Base-by-base conservation (phyloP, 2,797 vertebrate species). In the Lepilemur ruficaudatus region DNA sequence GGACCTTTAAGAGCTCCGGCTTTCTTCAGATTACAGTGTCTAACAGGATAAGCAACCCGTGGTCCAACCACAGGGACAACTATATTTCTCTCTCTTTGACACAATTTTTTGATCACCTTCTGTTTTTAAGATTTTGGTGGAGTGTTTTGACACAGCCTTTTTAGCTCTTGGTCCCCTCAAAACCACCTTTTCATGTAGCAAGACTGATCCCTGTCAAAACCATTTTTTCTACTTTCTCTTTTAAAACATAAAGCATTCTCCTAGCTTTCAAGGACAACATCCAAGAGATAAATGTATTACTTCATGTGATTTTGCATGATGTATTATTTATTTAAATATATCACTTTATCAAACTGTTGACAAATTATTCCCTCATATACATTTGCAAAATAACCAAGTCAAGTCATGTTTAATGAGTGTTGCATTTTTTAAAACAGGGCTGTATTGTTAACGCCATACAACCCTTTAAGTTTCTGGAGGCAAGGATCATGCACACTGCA, bases 401-500 rank as follows among this genome's bases (percentile, higher is more conserved):
- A 96, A 95, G 46, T 61, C 76, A 82, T 5, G 28, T 14, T 61
- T 72, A 97, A 72, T 81, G 55, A 92, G 1, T 20, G 25, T 10
- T 52, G 15, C 20, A 15, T 4, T 41, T 92, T 59, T 80, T 12
- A 73, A 50, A 69, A 52, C 48, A 91, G 65, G 55, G 43, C 89
- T 73, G 38, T 57, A 2, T 55, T 86, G 28, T 72, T 94, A 88
- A 84, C 18, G 7, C 14, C 0, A 28, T 11, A 61, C n/a, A 81
- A 63, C 28, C 30, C n/a, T 55, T 57, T 43, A 52, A 87, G 18
- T 76, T 81, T 84, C 32, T 61, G n/a, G 93, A 69, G 32, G 18
- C 46, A 57, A 13, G 2, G 17, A 25, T 73, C 32, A 23, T 4
- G 55, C 86, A 79, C 28, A 30, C 2, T 78, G 25, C 13, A 25